Evolutionary conservation across 2,888 invertebrate genomes (phyloP).

Genomic region (Cephus runcator): DNA sequence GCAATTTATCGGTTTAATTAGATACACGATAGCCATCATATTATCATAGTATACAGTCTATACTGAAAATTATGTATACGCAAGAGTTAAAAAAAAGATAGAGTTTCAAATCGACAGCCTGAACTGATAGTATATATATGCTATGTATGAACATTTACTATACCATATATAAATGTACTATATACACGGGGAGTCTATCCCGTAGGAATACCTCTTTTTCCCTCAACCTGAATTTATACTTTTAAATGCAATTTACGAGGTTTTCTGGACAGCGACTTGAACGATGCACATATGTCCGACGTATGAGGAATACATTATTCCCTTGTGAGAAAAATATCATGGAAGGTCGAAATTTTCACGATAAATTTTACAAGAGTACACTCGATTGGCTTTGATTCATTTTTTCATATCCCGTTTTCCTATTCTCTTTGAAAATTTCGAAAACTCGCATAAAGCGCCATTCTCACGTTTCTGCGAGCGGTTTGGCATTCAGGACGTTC

Average conservation of each 20-base stretch:
- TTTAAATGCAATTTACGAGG: background rate
- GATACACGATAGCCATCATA: background rate
- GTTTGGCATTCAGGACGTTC: background rate
- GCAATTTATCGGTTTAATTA: slow-evolving; percentile 2
- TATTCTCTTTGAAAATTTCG: background rate
- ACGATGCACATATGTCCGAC: background rate
- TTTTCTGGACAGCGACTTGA: background rate
- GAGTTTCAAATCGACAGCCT: background rate
- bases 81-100: background rate
- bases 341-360: background rate
- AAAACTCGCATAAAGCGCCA: background rate
- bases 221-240: background rate
- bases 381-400: background rate
- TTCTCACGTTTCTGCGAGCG: background rate
- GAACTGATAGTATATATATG: background rate
- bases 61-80: background rate
- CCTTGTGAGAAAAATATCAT: background rate
- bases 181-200: background rate
- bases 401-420: background rate
- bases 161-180: background rate
- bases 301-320: background rate
- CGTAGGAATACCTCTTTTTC: background rate
- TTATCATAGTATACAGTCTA: background rate
- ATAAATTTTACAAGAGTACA: background rate
- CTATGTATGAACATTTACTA: background rate